phyloP scores from a whole-genome alignment of 1,140 invertebrate genomes.

The Ips nitidus region DNA sequence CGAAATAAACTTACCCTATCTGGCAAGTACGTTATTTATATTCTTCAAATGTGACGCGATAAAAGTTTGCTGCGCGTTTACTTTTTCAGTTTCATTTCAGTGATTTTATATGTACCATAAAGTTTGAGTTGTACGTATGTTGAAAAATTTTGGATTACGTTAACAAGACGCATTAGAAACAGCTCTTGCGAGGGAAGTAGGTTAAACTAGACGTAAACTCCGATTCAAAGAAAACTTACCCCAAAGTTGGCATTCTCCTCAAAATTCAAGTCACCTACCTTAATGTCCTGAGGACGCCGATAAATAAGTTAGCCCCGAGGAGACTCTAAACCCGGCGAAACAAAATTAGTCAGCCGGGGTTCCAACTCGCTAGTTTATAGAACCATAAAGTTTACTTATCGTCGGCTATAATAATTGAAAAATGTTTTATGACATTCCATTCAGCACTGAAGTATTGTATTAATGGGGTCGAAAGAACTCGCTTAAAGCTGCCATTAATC shows the following conservation, averaged over 20 bases:
- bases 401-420: conserved; percentile 2
- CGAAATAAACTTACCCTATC: conserved; percentile 12
- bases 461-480: conserved; percentile 5
- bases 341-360: conserved; percentile 4
- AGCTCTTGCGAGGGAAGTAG: too few relatives aligned
- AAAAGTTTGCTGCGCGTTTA: conserved; percentile 5
- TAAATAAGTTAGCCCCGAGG: not conserved
- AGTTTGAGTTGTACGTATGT: too few relatives aligned
- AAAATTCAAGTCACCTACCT: conserved; percentile 3
- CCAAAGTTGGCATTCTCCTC: conserved; percentile 4
- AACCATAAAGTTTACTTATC: conserved; percentile 5
- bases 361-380: conserved; percentile 1
- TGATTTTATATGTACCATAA: conserved; percentile 5
- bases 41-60: not conserved
- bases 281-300: conserved; percentile 2
- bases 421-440: not conserved
- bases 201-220: too few relatives aligned
- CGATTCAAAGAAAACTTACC: not conserved
- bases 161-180: too few relatives aligned
- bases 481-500: conserved; percentile 1
- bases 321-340: not conserved
- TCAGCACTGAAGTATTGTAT: not conserved
- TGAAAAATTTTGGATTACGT: too few relatives aligned
- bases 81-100: not conserved
- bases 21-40: conserved; percentile 7